phyloP scores from a whole-genome alignment of 1,140 invertebrate genomes.

The Procambarus clarkii region DNA sequence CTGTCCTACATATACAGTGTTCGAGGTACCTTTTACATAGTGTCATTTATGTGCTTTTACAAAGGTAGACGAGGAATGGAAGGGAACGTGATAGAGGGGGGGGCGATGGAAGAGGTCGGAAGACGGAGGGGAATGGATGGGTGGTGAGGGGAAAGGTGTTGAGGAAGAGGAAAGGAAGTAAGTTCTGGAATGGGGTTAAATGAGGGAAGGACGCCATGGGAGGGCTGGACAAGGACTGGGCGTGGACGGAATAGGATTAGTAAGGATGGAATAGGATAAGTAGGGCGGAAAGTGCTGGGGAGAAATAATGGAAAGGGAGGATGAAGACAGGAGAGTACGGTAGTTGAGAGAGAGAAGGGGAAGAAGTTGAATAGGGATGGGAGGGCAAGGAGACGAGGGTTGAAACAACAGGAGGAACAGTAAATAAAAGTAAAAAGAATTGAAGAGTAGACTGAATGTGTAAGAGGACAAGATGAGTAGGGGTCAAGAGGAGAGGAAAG shows the following conservation, averaged over 20 bases:
- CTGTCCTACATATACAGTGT: too few relatives aligned
- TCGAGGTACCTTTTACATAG: too few relatives aligned
- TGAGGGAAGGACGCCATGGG: too few relatives aligned
- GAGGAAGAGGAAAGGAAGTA: too few relatives aligned
- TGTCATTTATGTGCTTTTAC: too few relatives aligned
- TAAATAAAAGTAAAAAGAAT: not conserved
- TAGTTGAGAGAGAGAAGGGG: not conserved
- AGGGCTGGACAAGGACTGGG: too few relatives aligned
- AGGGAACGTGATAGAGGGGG: too few relatives aligned
- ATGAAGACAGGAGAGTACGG: not conserved
- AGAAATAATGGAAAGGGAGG: not conserved
- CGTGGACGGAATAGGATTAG: not conserved
- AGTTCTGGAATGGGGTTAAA: too few relatives aligned
- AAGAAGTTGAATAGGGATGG: not conserved
- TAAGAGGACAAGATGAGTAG: too few relatives aligned
- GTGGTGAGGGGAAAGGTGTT: too few relatives aligned
- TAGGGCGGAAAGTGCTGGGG: not conserved
- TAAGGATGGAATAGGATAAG: not conserved
- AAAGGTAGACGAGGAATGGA: too few relatives aligned
- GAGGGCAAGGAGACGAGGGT: not conserved
- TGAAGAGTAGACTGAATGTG: not conserved
- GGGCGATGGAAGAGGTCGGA: not conserved
- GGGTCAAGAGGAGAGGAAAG: not conserved
- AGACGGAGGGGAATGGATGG: too few relatives aligned
- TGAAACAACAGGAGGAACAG: not conserved